Evolutionary conservation across 2,888 invertebrate genomes (phyloP).

Genomic region (Plebejus melissa): DNA sequence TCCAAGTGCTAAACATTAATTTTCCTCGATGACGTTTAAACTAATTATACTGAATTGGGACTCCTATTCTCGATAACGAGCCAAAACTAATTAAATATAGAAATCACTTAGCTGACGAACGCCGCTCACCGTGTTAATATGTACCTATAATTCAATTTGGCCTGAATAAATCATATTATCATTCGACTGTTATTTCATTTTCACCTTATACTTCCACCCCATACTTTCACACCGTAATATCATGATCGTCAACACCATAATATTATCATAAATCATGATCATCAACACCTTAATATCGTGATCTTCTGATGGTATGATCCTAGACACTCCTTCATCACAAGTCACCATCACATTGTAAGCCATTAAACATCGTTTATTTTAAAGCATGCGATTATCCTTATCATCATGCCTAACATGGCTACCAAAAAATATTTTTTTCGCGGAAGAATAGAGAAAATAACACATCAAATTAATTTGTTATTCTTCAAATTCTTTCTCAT

Average conservation of each 20-base stretch:
- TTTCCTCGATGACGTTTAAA: neutral
- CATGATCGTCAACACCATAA: neutral
- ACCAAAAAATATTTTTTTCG: neutral
- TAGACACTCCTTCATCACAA: no score
- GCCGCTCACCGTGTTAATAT: neutral
- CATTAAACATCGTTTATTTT: neutral
- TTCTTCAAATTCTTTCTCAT: neutral
- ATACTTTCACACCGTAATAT: neutral
- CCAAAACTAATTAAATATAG: conserved; percentile 15
- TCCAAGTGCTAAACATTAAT: neutral
- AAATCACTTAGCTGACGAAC: neutral
- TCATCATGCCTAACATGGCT: neutral
- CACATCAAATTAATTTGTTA: no score
- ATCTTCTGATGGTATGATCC: neutral
- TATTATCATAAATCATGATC: neutral
- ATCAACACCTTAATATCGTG: neutral
- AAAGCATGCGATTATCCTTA: neutral
- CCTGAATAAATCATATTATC: neutral
- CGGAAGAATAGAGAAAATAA: neutral
- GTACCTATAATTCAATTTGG: neutral
- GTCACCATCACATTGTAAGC: neutral
- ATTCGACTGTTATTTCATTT: neutral
- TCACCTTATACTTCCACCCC: neutral
- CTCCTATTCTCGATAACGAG: neutral
- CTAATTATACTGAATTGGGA: neutral